These are phyloP conservation scores for Saxicola maurus DNA, from an alignment of 2,797 vertebrate genomes.

Conservation along the genomic window DNA sequence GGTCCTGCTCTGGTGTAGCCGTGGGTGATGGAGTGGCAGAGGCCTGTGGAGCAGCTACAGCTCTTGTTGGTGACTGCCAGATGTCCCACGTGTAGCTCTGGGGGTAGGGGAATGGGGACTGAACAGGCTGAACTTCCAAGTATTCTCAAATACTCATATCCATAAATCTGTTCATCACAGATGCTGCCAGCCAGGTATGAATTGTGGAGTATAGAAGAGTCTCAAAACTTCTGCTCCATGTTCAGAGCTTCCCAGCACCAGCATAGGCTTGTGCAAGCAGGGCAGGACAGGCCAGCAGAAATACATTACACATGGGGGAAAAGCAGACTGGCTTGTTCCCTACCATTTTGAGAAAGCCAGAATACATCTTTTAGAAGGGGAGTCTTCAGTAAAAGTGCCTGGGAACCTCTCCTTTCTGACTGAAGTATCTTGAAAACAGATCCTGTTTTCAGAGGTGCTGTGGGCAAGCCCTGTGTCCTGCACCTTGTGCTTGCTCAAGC, in stretches of 20 bases:
- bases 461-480: background rate
- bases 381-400: background rate
- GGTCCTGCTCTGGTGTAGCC: background rate
- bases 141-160: background rate
- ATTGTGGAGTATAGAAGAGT: background rate
- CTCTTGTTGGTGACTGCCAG: background rate
- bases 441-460: background rate
- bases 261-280: rapidly evolving
- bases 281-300: background rate
- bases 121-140: background rate
- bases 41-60: background rate
- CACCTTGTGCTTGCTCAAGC: background rate
- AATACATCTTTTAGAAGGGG: background rate
- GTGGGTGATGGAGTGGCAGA: background rate
- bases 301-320: background rate
- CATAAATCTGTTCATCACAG: background rate
- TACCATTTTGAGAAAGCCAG: background rate
- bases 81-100: background rate
- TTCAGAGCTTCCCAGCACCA: background rate
- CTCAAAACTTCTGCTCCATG: background rate
- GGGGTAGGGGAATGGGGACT: rapidly evolving
- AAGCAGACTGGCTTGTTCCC: background rate
- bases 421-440: background rate
- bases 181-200: background rate
- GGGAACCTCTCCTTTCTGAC: background rate